Base-by-base conservation (phyloP, 2,888 invertebrate species). In the Perizoma flavofasciatum region DNA sequence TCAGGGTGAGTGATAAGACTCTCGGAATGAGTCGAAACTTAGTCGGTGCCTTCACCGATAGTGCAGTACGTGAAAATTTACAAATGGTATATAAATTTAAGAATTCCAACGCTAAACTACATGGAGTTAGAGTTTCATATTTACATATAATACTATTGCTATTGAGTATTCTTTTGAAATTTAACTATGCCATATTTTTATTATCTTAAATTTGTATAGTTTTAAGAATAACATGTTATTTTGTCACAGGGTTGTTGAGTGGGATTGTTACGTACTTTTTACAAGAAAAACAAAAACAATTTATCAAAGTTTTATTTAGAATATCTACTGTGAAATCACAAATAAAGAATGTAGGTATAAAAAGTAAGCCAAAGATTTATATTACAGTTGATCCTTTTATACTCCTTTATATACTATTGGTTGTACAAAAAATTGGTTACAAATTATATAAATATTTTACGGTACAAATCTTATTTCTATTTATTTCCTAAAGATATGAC, bases 401-500 rank as follows among this genome's bases (percentile, higher is more conserved):
- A 55, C 33, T 9, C 54, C 35, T 46, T 46, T 39, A 44, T 7
- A 33, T 5, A 46, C 5, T 8, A 6, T 5, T 5, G 9, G n/a
- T 40, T 40, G 9, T 40, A 9, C n/a, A 40, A 48, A 22, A 22
- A 43, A 49, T 39, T 61, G 55, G 45, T 67, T 57, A 65, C 53
- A 61, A 61, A 50, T 59, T 63, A 60, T 39, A 52, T 40, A 34
- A 58, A 55, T 48, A 44, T 47, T 37, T 58, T 57, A 58, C 5
- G 33, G 22, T 53, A 34, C 10, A 47, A 32, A 46, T 64, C 34
- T 59, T 59, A 58, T 63, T 59, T 61, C 34, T 66, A 64, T 46
- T 55, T 58, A 22, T 45, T 44, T 34, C 39, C 49, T 54, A 63
- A 49, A 63, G 54, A 49, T 70, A 72, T 78, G 78, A 78, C 78